Evolutionary conservation across 2,797 vertebrate species (phyloP).

Genomic region (Hydrophis major): DNA sequence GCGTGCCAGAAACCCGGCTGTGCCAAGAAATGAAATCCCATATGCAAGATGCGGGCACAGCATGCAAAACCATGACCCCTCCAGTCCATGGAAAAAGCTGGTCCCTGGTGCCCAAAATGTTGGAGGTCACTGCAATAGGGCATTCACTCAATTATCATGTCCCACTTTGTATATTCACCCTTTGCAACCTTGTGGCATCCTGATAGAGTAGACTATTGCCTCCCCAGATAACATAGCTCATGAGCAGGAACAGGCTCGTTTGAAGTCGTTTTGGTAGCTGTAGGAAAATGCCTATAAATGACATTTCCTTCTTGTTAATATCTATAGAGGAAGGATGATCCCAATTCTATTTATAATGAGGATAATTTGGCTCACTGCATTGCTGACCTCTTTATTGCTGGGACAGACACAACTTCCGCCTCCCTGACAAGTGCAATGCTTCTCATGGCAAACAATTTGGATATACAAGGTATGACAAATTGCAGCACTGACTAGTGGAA

Average conservation of each 20-base stretch:
- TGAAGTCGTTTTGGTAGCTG: neutral
- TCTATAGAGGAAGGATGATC: slow-evolving; percentile 43
- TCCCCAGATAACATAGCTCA: neutral
- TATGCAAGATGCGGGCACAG: too few relatives aligned
- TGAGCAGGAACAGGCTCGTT: neutral
- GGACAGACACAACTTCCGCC: slow-evolving; percentile 22
- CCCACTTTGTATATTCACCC: neutral
- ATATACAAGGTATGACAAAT: slow-evolving; percentile 14
- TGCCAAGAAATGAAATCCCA: too few relatives aligned
- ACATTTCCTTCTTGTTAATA: neutral
- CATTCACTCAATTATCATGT: neutral
- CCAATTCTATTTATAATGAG: slow-evolving; percentile 46
- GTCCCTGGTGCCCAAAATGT: too few relatives aligned
- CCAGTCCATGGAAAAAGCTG: too few relatives aligned
- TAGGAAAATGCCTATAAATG: neutral
- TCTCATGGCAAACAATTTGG: neutral
- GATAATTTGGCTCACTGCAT: slow-evolving; percentile 47
- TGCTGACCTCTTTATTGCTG: slow-evolving; percentile 50
- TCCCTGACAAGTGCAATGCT: neutral
- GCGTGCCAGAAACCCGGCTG: too few relatives aligned
- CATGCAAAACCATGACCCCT: too few relatives aligned
- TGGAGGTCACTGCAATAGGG: too few relatives aligned
- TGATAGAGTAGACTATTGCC: neutral
- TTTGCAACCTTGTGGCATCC: neutral
- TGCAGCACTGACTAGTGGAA: too few relatives aligned